Evolutionary conservation across 1,140 invertebrate species (phyloP).

Genomic region (Hydropsyche tenuis): DNA sequence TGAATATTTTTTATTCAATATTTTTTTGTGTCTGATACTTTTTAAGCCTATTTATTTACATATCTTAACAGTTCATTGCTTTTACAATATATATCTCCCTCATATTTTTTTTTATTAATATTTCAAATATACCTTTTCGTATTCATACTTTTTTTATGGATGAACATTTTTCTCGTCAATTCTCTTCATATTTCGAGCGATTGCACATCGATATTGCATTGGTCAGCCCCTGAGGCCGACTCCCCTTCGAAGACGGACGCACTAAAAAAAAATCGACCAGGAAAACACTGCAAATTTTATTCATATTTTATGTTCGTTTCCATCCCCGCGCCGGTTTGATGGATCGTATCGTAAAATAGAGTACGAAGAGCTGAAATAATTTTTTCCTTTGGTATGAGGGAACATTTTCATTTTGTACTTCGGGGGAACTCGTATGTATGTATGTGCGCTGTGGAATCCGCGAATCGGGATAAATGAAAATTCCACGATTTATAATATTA

Average conservation of each 20-base stretch:
- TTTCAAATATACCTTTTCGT: not conserved
- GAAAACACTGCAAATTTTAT: slow-evolving; percentile 41
- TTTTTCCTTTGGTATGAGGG: slow-evolving; percentile 18
- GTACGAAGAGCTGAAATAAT: slow-evolving; percentile 36
- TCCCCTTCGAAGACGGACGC: slow-evolving; percentile 17
- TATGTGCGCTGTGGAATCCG: slow-evolving; percentile 38
- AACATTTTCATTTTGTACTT: slow-evolving; percentile 43
- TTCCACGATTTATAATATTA: slow-evolving; percentile 48
- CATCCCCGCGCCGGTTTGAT: slow-evolving; percentile 39
- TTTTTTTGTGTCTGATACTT: too few species aligned
- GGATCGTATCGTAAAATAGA: slow-evolving; percentile 25
- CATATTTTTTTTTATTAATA: too few species aligned
- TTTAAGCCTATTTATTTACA: too few species aligned
- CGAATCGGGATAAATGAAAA: slow-evolving; percentile 48
- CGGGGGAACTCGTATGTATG: not conserved
- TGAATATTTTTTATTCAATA: too few species aligned
- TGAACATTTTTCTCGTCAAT: slow-evolving; percentile 12
- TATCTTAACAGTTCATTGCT: too few species aligned
- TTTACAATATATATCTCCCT: too few species aligned
- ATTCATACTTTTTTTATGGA: slow-evolving; percentile 10
- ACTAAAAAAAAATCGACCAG: not conserved
- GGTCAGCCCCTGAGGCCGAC: slow-evolving; percentile 40
- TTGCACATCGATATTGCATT: slow-evolving; percentile 48
- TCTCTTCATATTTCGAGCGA: slow-evolving; percentile 41
- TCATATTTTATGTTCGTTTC: slow-evolving; percentile 45